Evolutionary conservation across 1,140 invertebrate species (phyloP).

Genomic region (Intoshia linei): DNA sequence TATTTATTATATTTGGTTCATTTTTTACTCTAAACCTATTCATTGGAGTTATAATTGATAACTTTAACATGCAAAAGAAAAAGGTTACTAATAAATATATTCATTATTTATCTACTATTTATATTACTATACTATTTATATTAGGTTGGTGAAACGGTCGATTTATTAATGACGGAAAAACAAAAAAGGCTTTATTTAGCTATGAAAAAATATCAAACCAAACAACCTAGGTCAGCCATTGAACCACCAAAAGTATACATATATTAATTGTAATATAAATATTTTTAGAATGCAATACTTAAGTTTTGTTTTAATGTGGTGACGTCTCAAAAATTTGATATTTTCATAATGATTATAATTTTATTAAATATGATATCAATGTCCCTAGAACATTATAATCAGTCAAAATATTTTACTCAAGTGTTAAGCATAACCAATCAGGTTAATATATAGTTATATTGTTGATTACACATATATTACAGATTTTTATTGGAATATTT

Average conservation of each 20-base stretch:
- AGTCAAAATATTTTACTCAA: conserved; percentile 38
- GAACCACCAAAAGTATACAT: conserved; percentile 39
- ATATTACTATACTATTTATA: conserved; percentile 4
- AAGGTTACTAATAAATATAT: conserved; percentile 24
- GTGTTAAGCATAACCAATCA: conserved; percentile 62
- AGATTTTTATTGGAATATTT: conserved; percentile 94
- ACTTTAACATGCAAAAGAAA: conserved; percentile 96
- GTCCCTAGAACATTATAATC: conserved; percentile 76
- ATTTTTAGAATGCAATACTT: not conserved
- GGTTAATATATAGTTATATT: too few species aligned
- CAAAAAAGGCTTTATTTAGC: conserved; percentile 99
- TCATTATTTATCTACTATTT: not conserved
- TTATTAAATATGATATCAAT: conserved; percentile 90
- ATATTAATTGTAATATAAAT: not conserved
- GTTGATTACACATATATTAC: too few species aligned
- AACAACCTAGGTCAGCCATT: conserved; percentile 82
- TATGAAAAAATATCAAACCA: conserved; percentile 96
- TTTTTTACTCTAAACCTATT: conserved; percentile 89
- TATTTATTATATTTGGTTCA: conserved; percentile 80
- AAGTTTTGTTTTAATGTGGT: conserved; percentile 67
- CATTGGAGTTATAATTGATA: conserved; percentile 88
- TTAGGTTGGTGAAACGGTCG: conserved; percentile 59
- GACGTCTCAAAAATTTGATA: conserved; percentile 90
- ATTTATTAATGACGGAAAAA: conserved; percentile 99
- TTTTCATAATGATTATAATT: conserved; percentile 95